These are phyloP conservation scores for Tonatia bakeri DNA, from an alignment of 2,113 vertebrate genomes.

Conservation along the genomic window DNA sequence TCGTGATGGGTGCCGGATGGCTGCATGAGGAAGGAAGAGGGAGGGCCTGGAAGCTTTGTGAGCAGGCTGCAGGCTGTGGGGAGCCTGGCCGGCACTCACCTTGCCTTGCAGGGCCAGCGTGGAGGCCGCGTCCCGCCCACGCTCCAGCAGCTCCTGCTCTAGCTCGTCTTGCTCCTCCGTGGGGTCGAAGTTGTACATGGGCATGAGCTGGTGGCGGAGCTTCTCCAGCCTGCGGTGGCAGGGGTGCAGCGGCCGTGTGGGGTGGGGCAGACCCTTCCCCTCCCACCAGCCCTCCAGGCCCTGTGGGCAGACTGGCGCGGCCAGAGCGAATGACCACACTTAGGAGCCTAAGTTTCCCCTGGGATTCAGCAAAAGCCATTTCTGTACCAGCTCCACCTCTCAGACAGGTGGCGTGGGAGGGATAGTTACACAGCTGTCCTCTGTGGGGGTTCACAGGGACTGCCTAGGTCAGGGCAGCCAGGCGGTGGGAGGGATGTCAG, in stretches of 20 bases:
- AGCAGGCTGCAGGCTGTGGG: neutral
- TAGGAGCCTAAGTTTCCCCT: neutral
- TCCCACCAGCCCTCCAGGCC: neutral
- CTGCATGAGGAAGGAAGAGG: neutral
- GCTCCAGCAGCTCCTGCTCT: constrained; percentile 96
- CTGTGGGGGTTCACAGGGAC: neutral
- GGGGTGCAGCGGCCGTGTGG: neutral
- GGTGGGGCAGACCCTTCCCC: neutral
- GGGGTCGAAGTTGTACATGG: constrained; percentile 99
- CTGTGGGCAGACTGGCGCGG: neutral
- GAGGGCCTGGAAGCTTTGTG: neutral
- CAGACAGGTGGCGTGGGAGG: neutral
- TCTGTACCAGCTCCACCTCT: neutral
- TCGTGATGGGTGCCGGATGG: neutral
- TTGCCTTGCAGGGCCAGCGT: constrained; percentile 65
- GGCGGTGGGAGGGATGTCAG: too few relatives aligned
- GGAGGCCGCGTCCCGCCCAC: constrained; percentile 86
- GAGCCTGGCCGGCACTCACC: neutral
- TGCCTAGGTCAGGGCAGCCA: neutral
- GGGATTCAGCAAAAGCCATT: neutral
- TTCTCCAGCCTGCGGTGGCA: constrained; percentile 93
- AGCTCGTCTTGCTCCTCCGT: constrained; percentile 97
- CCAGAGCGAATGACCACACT: neutral
- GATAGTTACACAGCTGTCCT: neutral
- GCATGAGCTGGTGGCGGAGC: constrained; percentile 97